Evolutionary conservation across 2,888 invertebrate genomes (phyloP).

Genomic region (Hydropsyche betteni): DNA sequence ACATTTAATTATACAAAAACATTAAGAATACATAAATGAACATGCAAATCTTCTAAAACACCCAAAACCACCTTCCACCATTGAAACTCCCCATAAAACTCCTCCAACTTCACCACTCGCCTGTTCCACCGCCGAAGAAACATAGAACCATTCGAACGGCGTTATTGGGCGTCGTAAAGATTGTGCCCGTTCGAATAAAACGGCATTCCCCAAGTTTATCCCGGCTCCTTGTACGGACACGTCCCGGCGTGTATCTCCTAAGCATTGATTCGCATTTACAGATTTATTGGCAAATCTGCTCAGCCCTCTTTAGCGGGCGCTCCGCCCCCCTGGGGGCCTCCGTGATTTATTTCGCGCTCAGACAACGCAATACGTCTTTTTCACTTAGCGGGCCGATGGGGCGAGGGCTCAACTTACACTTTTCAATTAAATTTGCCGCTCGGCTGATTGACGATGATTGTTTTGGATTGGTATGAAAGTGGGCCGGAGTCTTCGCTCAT

Average conservation of each 20-base stretch:
- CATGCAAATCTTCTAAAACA: too few relatives aligned
- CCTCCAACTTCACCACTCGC: not conserved
- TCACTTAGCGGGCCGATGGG: slow-evolving; percentile 14
- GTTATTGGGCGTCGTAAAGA: slow-evolving; percentile 27
- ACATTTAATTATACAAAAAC: too few relatives aligned
- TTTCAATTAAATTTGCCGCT: slow-evolving; percentile 20
- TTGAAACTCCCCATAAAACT: too few relatives aligned
- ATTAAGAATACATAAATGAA: too few relatives aligned
- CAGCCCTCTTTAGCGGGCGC: slow-evolving; percentile 25
- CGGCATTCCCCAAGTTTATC: slow-evolving; percentile 35
- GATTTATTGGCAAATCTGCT: slow-evolving; percentile 41
- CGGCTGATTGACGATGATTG: too few relatives aligned
- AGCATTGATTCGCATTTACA: slow-evolving; percentile 41
- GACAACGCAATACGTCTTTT: slow-evolving; percentile 33
- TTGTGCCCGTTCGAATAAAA: slow-evolving; percentile 37
- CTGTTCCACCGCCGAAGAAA: not conserved
- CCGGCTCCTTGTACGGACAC: slow-evolving; percentile 32
- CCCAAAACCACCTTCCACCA: too few relatives aligned
- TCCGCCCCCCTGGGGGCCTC: not conserved
- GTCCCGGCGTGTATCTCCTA: slow-evolving; percentile 37
- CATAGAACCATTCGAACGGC: slow-evolving; percentile 22
- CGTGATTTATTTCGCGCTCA: slow-evolving; percentile 27
- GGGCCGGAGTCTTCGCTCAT: too few relatives aligned
- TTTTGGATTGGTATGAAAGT: too few relatives aligned
- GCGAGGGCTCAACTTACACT: not conserved